phyloP scores from a whole-genome alignment of 1,140 invertebrate genomes.

The Vollenhovia emeryi region DNA sequence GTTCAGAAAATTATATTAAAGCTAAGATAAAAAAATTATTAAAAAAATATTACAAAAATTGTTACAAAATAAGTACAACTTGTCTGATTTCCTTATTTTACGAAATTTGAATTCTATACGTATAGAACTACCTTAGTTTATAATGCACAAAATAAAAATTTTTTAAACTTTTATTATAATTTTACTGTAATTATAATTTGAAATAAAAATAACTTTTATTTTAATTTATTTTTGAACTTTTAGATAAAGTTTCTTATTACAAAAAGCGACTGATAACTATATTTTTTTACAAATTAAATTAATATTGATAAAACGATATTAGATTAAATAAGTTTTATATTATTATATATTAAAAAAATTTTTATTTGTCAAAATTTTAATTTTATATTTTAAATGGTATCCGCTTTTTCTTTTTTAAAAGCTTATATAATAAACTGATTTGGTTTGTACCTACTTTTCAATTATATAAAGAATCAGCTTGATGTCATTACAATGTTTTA shows the following conservation, averaged over 20 bases:
- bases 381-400: not conserved
- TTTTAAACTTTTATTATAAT: not conserved
- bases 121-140: not conserved
- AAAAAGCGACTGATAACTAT: not conserved
- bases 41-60: not conserved
- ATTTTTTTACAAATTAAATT: not conserved
- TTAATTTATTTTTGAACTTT: not conserved
- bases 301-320: not conserved
- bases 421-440: not conserved
- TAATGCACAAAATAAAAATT: not conserved
- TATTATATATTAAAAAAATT: not conserved
- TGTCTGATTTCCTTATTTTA: not conserved
- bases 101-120: not conserved
- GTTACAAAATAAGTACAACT: not conserved
- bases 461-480: not conserved
- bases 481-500: not conserved
- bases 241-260: not conserved
- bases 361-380: not conserved
- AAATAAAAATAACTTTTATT: not conserved
- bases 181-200: not conserved
- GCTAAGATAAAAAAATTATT: not conserved
- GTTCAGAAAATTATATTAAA: not conserved
- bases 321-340: not conserved
- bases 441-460: not conserved
- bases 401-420: not conserved